Conservation (phyloP, 2,113 vertebrate genomes). For the Thymallus thymallus region DNA sequence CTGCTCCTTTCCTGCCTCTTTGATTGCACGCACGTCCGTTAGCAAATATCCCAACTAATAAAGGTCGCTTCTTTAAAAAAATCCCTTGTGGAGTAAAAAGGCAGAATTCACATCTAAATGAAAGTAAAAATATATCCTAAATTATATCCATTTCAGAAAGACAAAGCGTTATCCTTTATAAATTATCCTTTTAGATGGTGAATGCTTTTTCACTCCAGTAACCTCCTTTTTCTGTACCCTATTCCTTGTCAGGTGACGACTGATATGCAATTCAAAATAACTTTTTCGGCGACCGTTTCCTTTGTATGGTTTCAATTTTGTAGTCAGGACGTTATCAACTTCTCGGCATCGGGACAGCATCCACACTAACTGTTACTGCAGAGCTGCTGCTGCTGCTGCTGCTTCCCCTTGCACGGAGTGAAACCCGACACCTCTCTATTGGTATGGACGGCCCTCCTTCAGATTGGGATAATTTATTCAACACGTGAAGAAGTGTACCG, state of each 20-base stretch:
- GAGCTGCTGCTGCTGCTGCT: neutral
- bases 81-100: constrained; percentile 8
- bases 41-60: constrained; percentile 21
- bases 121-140: constrained; percentile 27
- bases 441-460: constrained; percentile 54
- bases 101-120: constrained; percentile 10
- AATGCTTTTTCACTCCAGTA: neutral
- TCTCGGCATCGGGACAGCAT: constrained; percentile 27
- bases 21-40: constrained; percentile 14
- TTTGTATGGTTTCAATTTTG: constrained; percentile 8
- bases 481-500: constrained; percentile 63
- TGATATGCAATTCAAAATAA: too few relatives aligned
- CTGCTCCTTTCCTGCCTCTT: constrained; percentile 48
- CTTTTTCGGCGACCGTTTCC: too few relatives aligned
- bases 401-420: constrained; percentile 37
- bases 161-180: constrained; percentile 13
- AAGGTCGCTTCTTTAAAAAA: constrained; percentile 11
- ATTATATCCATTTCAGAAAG: constrained; percentile 69
- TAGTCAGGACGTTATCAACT: constrained; percentile 29
- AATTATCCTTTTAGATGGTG: constrained; percentile 1
- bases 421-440: constrained; percentile 36
- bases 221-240: too few relatives aligned
- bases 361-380: neutral
- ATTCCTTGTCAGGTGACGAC: too few relatives aligned
- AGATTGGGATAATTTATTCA: constrained; percentile 63